phyloP scores from a whole-genome alignment of 2,113 vertebrate species.

The Galbula dea region DNA sequence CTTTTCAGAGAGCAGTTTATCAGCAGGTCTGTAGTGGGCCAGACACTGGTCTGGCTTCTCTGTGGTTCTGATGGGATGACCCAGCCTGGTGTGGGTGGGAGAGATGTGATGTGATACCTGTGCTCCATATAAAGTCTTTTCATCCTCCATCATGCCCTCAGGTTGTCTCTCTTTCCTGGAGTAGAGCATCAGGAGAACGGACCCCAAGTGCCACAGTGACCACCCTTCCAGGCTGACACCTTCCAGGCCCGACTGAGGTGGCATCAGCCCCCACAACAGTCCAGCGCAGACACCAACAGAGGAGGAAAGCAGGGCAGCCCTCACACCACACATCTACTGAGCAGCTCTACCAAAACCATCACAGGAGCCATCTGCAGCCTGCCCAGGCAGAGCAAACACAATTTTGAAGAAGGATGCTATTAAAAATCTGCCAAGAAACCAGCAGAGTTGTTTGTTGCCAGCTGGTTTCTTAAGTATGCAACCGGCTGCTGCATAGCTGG shows the following conservation, averaged over 20 bases:
- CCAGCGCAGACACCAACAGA: not conserved
- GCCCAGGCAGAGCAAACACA: not conserved
- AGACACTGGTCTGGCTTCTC: accelerated
- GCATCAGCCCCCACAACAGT: not conserved
- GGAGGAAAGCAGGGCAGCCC: not conserved
- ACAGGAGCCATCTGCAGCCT: not conserved
- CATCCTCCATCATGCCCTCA: accelerated
- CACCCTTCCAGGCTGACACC: not conserved
- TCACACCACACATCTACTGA: accelerated
- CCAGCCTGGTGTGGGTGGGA: not conserved
- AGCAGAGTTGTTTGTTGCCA: not conserved
- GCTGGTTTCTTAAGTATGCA: not conserved
- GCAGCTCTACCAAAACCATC: not conserved
- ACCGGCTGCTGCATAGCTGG: constrained; percentile 3
- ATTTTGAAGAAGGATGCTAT: not conserved
- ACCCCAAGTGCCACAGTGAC: accelerated
- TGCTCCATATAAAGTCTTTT: not conserved
- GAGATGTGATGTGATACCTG: accelerated
- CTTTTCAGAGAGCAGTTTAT: not conserved
- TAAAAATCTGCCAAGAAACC: constrained; percentile 1
- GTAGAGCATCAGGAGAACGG: not conserved
- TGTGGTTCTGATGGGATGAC: accelerated
- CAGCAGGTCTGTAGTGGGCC: not conserved
- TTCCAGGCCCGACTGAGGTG: not conserved
- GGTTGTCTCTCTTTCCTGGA: not conserved